A percentile compares a stretch with the other conserved stretches of the same genome.
These are phyloP conservation scores for Aporophyla nigra DNA, from an alignment of 2,888 invertebrate species.

Conservation along the genomic window DNA sequence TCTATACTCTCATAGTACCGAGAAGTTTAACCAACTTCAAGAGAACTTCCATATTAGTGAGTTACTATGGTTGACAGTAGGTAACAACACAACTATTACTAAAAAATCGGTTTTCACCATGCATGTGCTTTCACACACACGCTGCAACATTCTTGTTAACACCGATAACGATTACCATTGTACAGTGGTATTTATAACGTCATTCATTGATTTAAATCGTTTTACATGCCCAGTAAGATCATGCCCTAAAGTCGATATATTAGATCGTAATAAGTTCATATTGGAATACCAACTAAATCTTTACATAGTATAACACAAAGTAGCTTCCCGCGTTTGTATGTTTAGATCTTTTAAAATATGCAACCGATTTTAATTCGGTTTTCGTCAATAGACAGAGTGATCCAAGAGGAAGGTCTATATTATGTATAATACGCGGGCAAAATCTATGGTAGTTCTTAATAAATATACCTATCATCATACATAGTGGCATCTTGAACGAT, in stretches of 20 bases:
- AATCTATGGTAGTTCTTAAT: no score
- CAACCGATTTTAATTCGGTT: no score
- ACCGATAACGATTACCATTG: slow-evolving; percentile 28
- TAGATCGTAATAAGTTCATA: neutral
- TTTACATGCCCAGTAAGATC: neutral
- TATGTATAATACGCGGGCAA: no score
- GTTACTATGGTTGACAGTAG: neutral
- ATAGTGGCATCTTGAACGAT: slow-evolving; percentile 13
- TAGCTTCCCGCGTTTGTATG: no score
- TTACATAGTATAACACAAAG: neutral
- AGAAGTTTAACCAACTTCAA: neutral
- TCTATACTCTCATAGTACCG: neutral
- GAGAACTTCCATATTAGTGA: neutral
- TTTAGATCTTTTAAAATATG: no score
- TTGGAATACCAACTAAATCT: neutral
- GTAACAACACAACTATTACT: no score
- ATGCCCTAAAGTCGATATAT: neutral
- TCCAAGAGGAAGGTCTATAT: no score
- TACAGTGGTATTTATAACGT: slow-evolving; percentile 23
- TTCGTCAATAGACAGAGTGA: no score
- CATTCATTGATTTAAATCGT: slow-evolving; percentile 24
- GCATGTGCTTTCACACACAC: slow-evolving; percentile 2
- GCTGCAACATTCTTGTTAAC: neutral
- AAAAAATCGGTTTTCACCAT: neutral
- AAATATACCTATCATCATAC: no score